Evolutionary conservation across 2,113 vertebrate genomes (phyloP).

Genomic region (Setophaga petechia): DNA sequence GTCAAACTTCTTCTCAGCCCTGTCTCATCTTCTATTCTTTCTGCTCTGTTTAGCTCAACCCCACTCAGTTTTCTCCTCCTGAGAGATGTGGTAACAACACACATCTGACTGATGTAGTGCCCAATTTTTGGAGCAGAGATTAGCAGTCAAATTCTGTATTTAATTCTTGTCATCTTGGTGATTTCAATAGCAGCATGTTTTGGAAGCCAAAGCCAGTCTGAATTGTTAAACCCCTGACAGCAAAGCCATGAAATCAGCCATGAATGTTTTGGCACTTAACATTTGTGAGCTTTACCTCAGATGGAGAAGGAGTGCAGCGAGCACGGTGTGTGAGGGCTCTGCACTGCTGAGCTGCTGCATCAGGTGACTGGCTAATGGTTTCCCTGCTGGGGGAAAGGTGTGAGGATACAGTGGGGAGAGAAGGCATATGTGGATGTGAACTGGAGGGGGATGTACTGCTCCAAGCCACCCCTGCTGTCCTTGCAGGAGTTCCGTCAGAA

Average conservation of each 20-base stretch:
- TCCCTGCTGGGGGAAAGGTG: conserved; percentile 51
- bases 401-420: neutral
- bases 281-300: conserved; percentile 28
- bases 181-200: neutral
- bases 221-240: conserved; percentile 49
- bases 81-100: neutral
- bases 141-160: neutral
- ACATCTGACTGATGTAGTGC: neutral
- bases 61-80: neutral
- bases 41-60: neutral
- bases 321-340: neutral
- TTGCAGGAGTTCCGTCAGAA: conserved; percentile 84
- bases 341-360: neutral
- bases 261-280: neutral
- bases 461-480: conserved; percentile 50
- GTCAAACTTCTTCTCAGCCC: neutral
- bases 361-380: conserved; percentile 52
- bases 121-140: conserved; percentile 21
- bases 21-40: neutral
- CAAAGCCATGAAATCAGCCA: conserved; percentile 24
- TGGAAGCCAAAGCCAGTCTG: conserved; percentile 5
- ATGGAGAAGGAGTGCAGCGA: neutral
- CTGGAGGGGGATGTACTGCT: neutral
- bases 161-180: neutral
- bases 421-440: neutral